Evolutionary conservation across 2,113 vertebrate genomes (phyloP).

Genomic region (Paradisaea rubra): DNA sequence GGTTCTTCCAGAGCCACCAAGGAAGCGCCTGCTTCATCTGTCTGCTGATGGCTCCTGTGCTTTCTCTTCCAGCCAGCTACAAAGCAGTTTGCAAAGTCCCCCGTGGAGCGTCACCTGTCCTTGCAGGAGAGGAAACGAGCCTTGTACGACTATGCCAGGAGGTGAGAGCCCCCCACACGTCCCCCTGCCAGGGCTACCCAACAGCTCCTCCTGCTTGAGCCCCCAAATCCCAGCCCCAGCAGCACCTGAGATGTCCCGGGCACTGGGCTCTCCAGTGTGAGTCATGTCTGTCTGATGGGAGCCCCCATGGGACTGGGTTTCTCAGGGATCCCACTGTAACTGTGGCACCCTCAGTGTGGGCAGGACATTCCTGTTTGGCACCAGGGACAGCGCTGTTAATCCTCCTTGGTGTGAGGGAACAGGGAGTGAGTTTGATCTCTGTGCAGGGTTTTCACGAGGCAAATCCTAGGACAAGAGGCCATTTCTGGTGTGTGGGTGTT

Average conservation of each 20-base stretch:
- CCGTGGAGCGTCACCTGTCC: constrained; percentile 88
- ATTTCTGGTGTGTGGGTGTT: not conserved
- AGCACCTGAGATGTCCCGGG: not conserved
- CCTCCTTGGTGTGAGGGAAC: not conserved
- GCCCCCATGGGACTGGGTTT: not conserved
- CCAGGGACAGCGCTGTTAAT: not conserved
- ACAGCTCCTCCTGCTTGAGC: not conserved
- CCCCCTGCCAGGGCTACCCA: not conserved
- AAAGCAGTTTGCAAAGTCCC: constrained; percentile 80
- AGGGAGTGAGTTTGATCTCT: not conserved
- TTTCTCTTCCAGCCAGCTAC: constrained; percentile 13
- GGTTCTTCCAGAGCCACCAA: not conserved
- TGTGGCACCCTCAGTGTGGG: accelerated
- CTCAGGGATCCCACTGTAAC: not conserved
- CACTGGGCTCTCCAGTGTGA: not conserved
- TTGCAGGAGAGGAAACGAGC: constrained; percentile 92
- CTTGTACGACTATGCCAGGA: constrained; percentile 89
- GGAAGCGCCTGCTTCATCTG: not conserved
- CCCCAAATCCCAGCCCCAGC: accelerated
- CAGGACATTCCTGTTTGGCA: not conserved
- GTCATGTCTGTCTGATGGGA: accelerated
- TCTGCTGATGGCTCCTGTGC: not conserved
- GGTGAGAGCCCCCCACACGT: constrained; percentile 69
- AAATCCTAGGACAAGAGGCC: not conserved
- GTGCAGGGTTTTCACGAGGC: not conserved